A percentile compares a stretch with the other conserved stretches of the same genome.
Evolutionary conservation across 2,797 vertebrate genomes (phyloP).

Genomic region (Phrynocephalus forsythii): DNA sequence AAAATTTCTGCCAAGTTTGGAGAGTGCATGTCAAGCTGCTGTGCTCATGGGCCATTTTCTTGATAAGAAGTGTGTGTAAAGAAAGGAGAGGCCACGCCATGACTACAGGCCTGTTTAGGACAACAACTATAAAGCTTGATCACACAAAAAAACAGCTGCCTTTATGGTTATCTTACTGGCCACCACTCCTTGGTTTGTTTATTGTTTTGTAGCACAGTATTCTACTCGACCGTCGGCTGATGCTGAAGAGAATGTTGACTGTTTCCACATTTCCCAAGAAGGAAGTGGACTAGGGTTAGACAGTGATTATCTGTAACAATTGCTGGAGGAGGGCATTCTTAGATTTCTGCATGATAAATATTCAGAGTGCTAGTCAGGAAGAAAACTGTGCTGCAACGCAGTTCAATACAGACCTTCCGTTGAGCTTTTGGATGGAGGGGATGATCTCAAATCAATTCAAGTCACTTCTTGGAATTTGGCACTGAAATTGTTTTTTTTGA

Average conservation of each 20-base stretch:
- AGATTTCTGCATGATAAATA: neutral
- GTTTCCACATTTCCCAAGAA: neutral
- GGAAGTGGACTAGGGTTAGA: neutral
- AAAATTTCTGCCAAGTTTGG: conserved; percentile 1
- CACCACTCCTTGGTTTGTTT: conserved; percentile 18
- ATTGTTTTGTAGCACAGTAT: neutral
- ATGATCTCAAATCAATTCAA: neutral
- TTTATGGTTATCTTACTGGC: conserved; percentile 12
- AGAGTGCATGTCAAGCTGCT: neutral
- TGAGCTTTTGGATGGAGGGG: neutral
- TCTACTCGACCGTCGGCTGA: neutral
- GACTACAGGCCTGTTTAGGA: conserved; percentile 6
- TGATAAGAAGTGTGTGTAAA: conserved; percentile 31
- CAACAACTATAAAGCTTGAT: neutral
- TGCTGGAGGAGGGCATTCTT: neutral
- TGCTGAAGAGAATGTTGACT: neutral
- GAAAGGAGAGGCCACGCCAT: conserved; percentile 26
- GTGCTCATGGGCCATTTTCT: neutral
- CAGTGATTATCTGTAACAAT: neutral
- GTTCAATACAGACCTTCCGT: neutral
- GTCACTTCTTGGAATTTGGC: neutral
- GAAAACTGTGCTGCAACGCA: neutral
- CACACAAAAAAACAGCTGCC: conserved; percentile 13
- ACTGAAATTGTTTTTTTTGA: neutral
- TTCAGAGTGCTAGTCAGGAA: neutral